Evolutionary conservation across 2,797 vertebrate genomes (phyloP).

Genomic region (Melanogrammus aeglefinus): DNA sequence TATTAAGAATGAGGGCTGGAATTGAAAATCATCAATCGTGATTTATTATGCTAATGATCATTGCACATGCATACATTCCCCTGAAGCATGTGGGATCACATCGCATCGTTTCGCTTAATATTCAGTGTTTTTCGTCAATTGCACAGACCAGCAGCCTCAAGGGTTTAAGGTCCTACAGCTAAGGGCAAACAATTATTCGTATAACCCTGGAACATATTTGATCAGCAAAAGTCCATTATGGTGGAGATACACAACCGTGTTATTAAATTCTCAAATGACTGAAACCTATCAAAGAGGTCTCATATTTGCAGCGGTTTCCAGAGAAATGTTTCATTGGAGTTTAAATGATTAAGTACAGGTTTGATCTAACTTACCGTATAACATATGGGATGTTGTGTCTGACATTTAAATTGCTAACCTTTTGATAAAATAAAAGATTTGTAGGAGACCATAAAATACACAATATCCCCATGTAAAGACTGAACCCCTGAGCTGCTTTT

Average conservation of each 20-base stretch:
- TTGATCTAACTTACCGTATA: not conserved
- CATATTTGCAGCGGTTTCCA: not conserved
- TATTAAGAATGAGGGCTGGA: not conserved
- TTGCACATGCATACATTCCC: not conserved
- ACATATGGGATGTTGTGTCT: not conserved
- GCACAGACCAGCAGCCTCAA: not conserved
- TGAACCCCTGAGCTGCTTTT: not conserved
- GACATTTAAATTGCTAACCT: not conserved
- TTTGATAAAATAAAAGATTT: not conserved
- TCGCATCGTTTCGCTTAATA: not conserved
- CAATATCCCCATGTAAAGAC: not conserved
- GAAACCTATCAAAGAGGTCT: not conserved
- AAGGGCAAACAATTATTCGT: not conserved
- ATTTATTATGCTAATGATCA: not conserved
- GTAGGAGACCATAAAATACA: not conserved
- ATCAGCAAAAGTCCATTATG: not conserved
- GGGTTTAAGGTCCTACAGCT: too few relatives aligned
- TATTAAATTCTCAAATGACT: not conserved
- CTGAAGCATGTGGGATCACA: not conserved
- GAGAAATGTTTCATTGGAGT: not conserved
- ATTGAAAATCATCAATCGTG: not conserved
- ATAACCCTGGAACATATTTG: not conserved
- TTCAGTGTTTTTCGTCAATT: not conserved
- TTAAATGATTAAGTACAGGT: not conserved
- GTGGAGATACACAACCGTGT: not conserved